Percentiles rank a stretch among this genome's conserved stretches.
These are phyloP conservation scores for Penelope pileata DNA, from an alignment of 2,113 vertebrate genomes.

Conservation along the genomic window DNA sequence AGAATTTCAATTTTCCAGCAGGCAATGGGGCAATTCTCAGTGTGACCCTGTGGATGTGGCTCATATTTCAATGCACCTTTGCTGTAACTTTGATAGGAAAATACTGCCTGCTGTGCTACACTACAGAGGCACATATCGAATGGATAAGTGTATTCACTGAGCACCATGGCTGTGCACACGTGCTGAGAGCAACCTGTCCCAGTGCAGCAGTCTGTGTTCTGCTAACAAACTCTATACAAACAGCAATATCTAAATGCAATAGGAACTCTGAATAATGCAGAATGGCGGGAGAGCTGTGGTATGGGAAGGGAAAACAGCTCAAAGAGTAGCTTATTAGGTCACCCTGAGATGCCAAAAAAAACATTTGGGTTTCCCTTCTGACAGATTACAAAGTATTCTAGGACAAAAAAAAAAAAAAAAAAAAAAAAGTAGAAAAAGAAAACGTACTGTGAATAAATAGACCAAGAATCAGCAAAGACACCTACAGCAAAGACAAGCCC, in stretches of 20 bases:
- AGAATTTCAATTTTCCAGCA: neutral
- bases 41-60: accelerated
- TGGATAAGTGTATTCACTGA: neutral
- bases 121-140: neutral
- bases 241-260: neutral
- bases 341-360: neutral
- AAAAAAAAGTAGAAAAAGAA: neutral
- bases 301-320: neutral
- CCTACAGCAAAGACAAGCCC: neutral
- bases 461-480: neutral
- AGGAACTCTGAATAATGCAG: neutral
- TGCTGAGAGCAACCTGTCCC: neutral
- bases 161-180: accelerated
- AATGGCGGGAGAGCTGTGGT: neutral
- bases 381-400: neutral
- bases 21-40: neutral
- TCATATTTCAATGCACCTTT: neutral
- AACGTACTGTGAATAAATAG: neutral
- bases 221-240: neutral
- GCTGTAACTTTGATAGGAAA: neutral
- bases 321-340: neutral
- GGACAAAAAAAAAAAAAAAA: too few species aligned
- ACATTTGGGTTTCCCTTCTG: neutral
- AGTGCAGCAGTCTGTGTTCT: neutral
- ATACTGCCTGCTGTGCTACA: neutral